Conservation (phyloP, 2,888 invertebrate species). For the Brachycybe producta region DNA sequence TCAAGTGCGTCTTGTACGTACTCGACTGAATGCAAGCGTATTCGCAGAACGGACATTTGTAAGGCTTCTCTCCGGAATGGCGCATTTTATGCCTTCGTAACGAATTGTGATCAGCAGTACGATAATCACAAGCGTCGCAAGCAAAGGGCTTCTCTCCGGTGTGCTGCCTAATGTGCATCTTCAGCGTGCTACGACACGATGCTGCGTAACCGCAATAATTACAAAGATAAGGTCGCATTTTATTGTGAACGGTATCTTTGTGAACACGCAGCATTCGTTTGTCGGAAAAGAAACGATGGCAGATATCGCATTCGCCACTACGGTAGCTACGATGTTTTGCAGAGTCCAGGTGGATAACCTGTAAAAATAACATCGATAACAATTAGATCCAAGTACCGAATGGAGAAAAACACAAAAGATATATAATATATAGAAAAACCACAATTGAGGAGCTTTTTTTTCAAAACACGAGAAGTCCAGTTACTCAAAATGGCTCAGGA, state of each 20-base stretch:
- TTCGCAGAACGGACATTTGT: slow-evolving; percentile 63
- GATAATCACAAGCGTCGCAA: slow-evolving; percentile 57
- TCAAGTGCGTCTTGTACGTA: slow-evolving; percentile 60
- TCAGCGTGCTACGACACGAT: slow-evolving; percentile 49
- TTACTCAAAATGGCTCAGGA: no score
- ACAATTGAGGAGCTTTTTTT: no score
- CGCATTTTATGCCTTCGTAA: slow-evolving; percentile 61
- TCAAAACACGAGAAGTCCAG: no score
- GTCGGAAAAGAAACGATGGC: slow-evolving; percentile 45
- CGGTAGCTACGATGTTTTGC: slow-evolving; percentile 38
- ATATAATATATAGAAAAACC: background rate
- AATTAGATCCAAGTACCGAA: background rate
- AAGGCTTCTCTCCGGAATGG: slow-evolving; percentile 59
- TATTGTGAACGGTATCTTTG: slow-evolving; percentile 50
- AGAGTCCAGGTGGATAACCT: slow-evolving; percentile 35
- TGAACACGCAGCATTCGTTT: slow-evolving; percentile 43
- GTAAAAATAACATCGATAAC: background rate
- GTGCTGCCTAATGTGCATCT: slow-evolving; percentile 54
- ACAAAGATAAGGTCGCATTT: slow-evolving; percentile 52
- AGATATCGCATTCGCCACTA: slow-evolving; percentile 49
- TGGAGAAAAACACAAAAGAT: background rate
- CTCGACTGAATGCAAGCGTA: slow-evolving; percentile 70
- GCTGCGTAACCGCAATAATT: slow-evolving; percentile 53
- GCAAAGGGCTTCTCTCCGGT: slow-evolving; percentile 68
- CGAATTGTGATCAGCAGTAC: slow-evolving; percentile 66